phyloP scores from a whole-genome alignment of 2,797 vertebrate species.

The Chelmon rostratus region DNA sequence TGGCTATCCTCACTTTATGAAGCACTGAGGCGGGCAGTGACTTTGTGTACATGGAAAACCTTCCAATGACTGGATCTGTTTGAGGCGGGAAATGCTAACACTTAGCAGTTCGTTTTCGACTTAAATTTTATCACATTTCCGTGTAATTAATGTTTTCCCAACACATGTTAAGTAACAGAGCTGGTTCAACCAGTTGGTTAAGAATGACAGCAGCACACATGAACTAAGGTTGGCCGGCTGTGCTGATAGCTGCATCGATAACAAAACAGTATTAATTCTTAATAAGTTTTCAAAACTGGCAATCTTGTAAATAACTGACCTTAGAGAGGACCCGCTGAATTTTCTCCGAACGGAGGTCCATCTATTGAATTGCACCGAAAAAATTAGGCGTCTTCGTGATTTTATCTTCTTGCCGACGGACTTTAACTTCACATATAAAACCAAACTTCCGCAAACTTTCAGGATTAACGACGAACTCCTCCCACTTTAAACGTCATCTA shows the following conservation, averaged over 20 bases:
- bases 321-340: conserved; percentile 81
- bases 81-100: too few relatives aligned
- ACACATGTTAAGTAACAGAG: conserved; percentile 23
- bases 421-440: conserved; percentile 7
- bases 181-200: conserved; percentile 71
- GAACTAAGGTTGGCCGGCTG: not conserved
- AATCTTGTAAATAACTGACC: conserved; percentile 63
- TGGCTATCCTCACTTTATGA: too few relatives aligned
- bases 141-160: not conserved
- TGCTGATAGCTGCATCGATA: not conserved
- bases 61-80: not conserved
- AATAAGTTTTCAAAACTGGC: fast-evolving
- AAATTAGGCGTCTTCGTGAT: fast-evolving
- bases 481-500: conserved; percentile 38
- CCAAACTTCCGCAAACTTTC: conserved; percentile 84
- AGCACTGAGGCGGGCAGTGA: not conserved
- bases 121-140: not conserved
- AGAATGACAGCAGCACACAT: not conserved
- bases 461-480: not conserved
- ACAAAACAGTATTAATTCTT: fast-evolving
- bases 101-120: not conserved
- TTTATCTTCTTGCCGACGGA: not conserved
- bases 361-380: conserved; percentile 47
- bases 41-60: not conserved
- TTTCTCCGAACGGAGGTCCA: conserved; percentile 83